Evolutionary conservation across 2,797 vertebrate genomes (phyloP), one percentile per base, ranked within the genome.

Genomic region (Chelon auratus): DNA sequence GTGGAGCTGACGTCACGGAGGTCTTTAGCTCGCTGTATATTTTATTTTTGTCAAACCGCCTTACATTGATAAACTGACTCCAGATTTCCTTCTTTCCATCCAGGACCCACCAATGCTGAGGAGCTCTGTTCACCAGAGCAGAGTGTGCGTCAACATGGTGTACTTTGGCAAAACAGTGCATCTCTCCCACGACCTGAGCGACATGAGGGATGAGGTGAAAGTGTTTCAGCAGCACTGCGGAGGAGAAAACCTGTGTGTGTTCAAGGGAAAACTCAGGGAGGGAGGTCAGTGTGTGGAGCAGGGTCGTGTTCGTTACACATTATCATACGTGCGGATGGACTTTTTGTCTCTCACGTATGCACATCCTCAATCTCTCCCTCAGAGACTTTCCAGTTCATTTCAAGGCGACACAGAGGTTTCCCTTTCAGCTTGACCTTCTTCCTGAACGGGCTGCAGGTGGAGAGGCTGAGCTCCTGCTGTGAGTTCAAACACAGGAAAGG

Each of bases 361-460:
- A 10, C 36, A 9, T 30, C 11, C 14, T 62, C 1, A 3, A 58
- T 76, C 62, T 74, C 39, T 45, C 51, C 77, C 81, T 18, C 93
- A 99, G 98, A 98, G 58, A 91, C 79, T 0, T 99, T 99, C 89
- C 96, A 95, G 88, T 96, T 99, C 20, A 62, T 93, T 77, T 99
- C 97, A 3, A 95, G 92, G 67, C 94, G 97, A 15, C 97, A 99
- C 88, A 84, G 92, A 0, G 97, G 97, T 9, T 99, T 97, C 84
- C 97, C 98, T 0, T 99, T 99, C 94, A 99, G 98, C 86, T 92
- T 99, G 87, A 98, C 97, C 14, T 97, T 99, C 89, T 98, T 93
- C 83, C 90, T 99, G 78, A 97, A 98, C 0, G 96, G 96, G 52
- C 91, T 99, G 1, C 97, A 97, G 84, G 95, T 97, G 52, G 96